Conservation (phyloP, 2,888 invertebrate genomes). For the Caradrina kadenii region DNA sequence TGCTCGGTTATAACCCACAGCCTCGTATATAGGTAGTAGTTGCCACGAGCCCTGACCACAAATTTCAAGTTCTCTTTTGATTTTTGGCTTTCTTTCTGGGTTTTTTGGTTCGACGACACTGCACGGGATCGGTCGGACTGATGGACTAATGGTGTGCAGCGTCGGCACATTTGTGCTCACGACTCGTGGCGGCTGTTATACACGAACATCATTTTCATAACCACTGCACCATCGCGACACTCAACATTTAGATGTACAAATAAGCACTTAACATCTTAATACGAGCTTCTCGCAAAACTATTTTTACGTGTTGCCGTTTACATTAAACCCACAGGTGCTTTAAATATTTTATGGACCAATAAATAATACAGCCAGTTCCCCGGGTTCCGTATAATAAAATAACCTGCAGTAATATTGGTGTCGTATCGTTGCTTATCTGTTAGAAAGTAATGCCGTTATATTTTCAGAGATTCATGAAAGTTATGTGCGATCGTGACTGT, state of each 20-base stretch:
- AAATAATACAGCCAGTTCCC: conserved; percentile 74
- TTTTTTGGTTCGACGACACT: no score
- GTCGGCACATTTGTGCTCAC: no score
- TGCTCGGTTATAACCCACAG: no score
- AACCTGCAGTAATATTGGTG: conserved; percentile 59
- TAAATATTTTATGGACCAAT: conserved; percentile 79
- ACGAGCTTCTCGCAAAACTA: conserved; percentile 24
- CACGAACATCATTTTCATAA: no score
- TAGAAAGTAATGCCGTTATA: conserved; percentile 31
- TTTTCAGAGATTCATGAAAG: conserved; percentile 21
- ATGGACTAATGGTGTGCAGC: no score
- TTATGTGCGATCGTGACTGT: conserved; percentile 16
- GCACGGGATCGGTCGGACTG: no score
- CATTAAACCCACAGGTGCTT: conserved; percentile 80
- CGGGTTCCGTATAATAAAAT: conserved; percentile 65
- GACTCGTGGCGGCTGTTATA: no score
- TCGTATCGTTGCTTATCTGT: conserved; percentile 24
- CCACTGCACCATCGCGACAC: no score
- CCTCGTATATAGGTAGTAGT: no score
- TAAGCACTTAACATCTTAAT: conserved; percentile 9
- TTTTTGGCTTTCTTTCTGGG: no score
- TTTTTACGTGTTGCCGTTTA: conserved; percentile 59
- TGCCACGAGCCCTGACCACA: no score
- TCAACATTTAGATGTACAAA: conserved; percentile 15
- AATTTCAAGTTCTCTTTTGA: no score